Evolutionary conservation across 2,888 invertebrate genomes (phyloP), one percentile per base, ranked within the genome.

Genomic region (Pollenia labialis): DNA sequence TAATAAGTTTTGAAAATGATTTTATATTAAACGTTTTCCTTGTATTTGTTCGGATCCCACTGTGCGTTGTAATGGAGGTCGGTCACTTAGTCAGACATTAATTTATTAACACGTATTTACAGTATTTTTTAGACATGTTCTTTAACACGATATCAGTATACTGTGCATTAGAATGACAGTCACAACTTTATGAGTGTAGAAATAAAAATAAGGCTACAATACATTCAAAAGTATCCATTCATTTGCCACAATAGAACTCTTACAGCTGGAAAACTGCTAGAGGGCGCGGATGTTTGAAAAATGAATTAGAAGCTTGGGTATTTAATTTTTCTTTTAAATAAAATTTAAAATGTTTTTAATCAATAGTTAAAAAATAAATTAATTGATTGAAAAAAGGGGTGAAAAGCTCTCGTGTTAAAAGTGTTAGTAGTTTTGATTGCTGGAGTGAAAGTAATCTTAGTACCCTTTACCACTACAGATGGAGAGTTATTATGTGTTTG

Each of bases 171-270:
- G 6, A 42, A 1, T 42, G 64, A 42, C 18, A 72, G 16, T 46
- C n/a, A 18, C 14, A 71, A 48, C 12, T 56, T 72, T 54, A 52
- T 54, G 81, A 64, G 72, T 81, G 32, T 56, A 64, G 7, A 72
- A 75, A 62, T 60, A 58, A 46, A 32, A 40, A 10, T 0, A 64
- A 42, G n/a, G 12, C 14, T n/a, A 18, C 8, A 18, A 7, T 23
- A 16, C 16, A 23, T 6, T 10, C 23, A 50, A 3, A 10, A 68
- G 48, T 11, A 40, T 12, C 4, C 12, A 32, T 66, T 64, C 0
- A 54, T 54, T 76, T 46, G 46, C 23, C 56, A 44, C 46, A 40
- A 60, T 9, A 60, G 23, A 32, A 14, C 46, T 54, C 32, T 32
- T 12, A 50, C 7, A 9, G n/a, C n/a, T 50, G 58, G 8, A 50